Evolutionary conservation across 2,888 invertebrate genomes (phyloP).

Genomic region (Sarcophaga variegata): DNA sequence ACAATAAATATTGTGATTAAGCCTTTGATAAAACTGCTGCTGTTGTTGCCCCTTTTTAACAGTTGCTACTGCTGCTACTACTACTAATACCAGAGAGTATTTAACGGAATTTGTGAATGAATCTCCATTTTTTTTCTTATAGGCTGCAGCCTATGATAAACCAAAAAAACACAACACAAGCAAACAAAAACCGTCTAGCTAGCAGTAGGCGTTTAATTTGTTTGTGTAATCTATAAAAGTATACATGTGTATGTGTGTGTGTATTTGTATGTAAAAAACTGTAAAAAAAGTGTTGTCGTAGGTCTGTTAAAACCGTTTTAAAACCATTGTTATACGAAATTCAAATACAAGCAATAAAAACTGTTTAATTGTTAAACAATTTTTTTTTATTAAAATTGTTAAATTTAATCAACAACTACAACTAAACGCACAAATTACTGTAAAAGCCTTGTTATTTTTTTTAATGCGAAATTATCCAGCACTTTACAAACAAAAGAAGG

Average conservation of each 20-base stretch:
- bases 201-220: no score
- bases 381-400: background rate
- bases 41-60: background rate
- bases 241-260: background rate
- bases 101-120: background rate
- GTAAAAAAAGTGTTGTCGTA: background rate
- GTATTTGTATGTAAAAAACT: background rate
- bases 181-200: background rate
- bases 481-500: slow-evolving; percentile 14
- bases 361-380: no score
- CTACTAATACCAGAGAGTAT: background rate
- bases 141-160: background rate
- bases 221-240: background rate
- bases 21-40: no score
- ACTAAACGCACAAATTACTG: slow-evolving; percentile 59
- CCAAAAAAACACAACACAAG: background rate
- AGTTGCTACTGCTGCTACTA: background rate
- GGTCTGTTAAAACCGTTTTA: background rate
- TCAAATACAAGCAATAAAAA: no score
- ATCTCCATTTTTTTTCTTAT: background rate
- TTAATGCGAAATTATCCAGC: slow-evolving; percentile 2
- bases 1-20: no score
- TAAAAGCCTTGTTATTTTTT: slow-evolving; percentile 47
- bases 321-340: background rate
- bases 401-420: background rate